A percentile compares a stretch with the other conserved stretches of the same genome.
Evolutionary conservation across 2,888 invertebrate species (phyloP).

Genomic region (Parasteatoda lunata): DNA sequence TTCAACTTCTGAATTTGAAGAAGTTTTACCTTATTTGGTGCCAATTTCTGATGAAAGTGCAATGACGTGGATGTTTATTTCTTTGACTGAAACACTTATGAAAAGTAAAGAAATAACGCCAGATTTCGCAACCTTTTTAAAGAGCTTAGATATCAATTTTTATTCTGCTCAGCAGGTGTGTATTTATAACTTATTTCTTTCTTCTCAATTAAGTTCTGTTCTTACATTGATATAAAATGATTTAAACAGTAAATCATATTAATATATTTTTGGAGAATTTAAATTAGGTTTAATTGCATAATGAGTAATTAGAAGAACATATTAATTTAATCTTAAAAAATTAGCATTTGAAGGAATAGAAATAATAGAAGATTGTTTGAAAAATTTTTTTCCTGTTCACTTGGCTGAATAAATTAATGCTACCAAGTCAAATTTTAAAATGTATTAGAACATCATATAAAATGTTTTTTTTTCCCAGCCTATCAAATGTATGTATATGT

Average conservation of each 20-base stretch:
- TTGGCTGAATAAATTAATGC: no score
- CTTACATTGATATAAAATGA: neutral
- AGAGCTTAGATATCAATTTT: slow-evolving; percentile 15
- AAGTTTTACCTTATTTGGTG: slow-evolving; percentile 3
- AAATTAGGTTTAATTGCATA: no score
- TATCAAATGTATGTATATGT: no score
- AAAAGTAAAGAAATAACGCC: slow-evolving; percentile 37
- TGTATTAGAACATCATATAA: no score
- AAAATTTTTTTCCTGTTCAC: no score
- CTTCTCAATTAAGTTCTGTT: neutral
- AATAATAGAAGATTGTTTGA: no score
- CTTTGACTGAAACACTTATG: slow-evolving; percentile 23
- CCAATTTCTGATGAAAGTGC: slow-evolving; percentile 30
- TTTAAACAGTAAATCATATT: neutral
- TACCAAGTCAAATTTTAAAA: no score
- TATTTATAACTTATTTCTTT: neutral
- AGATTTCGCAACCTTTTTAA: slow-evolving; percentile 9
- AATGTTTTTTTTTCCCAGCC: no score
- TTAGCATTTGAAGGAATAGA: no score
- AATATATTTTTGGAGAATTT: no score
- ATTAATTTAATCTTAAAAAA: no score
- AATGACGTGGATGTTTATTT: slow-evolving; percentile 26
- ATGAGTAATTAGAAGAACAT: no score
- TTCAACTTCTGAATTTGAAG: slow-evolving; percentile 39
- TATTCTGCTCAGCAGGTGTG: slow-evolving; percentile 15